Percentiles rank a stretch among this genome's conserved stretches.
phyloP scores from a whole-genome alignment of 2,888 invertebrate species.

The Agrotis clavis region DNA sequence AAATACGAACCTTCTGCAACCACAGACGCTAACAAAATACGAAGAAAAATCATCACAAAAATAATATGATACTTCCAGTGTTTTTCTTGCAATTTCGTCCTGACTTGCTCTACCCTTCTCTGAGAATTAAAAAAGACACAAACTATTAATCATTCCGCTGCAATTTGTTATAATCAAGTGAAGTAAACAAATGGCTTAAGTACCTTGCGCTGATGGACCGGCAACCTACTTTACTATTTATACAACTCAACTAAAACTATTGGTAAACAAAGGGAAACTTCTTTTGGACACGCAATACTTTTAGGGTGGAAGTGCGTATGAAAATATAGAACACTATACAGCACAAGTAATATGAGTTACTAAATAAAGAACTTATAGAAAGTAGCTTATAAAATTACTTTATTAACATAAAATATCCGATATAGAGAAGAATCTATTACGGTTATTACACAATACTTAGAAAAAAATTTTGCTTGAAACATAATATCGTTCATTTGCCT shows the following conservation, averaged over 20 bases:
- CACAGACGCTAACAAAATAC: constrained; percentile 40
- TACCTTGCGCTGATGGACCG: constrained; percentile 26
- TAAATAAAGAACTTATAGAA: not conserved
- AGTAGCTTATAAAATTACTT: not conserved
- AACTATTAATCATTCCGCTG: constrained; percentile 55
- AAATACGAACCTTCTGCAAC: constrained; percentile 46
- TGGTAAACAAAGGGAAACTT: constrained; percentile 17
- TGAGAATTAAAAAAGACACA: constrained; percentile 57
- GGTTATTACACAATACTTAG: constrained; percentile 8
- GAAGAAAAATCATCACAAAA: constrained; percentile 38
- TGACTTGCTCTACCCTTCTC: constrained; percentile 34
- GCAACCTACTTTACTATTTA: constrained; percentile 40
- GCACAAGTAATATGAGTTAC: not conserved
- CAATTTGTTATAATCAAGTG: constrained; percentile 57
- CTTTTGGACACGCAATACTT: constrained; percentile 9
- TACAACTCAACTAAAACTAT: constrained; percentile 20
- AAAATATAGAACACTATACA: not conserved
- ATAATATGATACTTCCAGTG: constrained; percentile 45
- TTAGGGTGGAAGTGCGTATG: not conserved
- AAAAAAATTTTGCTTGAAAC: constrained; percentile 21
- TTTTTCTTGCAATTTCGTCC: constrained; percentile 40
- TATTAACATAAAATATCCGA: not conserved
- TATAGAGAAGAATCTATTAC: not conserved
- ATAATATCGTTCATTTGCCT: constrained; percentile 26
- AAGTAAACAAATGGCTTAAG: constrained; percentile 47